phyloP scores from a whole-genome alignment of 1,140 invertebrate species.

The Lasioglossum baleicum region DNA sequence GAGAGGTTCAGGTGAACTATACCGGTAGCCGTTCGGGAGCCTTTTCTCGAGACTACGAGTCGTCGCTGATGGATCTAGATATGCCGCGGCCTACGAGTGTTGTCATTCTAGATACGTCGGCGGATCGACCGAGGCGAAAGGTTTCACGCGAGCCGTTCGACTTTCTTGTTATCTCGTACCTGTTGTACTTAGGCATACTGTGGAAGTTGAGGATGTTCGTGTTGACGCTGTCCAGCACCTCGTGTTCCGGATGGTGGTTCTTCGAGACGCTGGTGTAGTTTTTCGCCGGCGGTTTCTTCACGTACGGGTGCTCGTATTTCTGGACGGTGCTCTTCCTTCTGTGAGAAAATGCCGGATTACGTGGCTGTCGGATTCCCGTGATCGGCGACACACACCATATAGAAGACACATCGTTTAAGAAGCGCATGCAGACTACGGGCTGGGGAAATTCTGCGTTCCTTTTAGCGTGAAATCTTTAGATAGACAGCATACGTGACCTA shows the following conservation, averaged over 20 bases:
- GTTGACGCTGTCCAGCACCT: constrained; percentile 87
- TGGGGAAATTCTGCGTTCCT: constrained; percentile 7
- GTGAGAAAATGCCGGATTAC: constrained; percentile 59
- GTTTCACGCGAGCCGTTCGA: background rate
- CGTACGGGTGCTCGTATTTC: constrained; percentile 92
- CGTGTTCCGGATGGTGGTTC: constrained; percentile 83
- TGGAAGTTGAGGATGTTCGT: constrained; percentile 88
- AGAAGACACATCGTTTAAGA: constrained; percentile 38
- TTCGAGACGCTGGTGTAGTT: constrained; percentile 83
- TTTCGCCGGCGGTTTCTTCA: constrained; percentile 89
- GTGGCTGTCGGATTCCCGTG: background rate
- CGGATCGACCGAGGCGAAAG: too few relatives aligned
- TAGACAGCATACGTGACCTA: too few relatives aligned
- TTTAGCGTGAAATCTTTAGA: background rate
- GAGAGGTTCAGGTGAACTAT: too few relatives aligned
- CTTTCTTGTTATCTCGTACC: constrained; percentile 79
- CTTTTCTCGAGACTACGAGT: too few relatives aligned
- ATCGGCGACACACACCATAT: background rate
- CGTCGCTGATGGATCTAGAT: too few relatives aligned
- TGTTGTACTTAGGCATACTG: constrained; percentile 90
- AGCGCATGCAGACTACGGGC: constrained; percentile 68
- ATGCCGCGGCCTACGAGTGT: too few relatives aligned
- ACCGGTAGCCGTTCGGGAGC: too few relatives aligned
- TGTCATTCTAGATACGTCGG: too few relatives aligned
- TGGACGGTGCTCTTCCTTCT: constrained; percentile 93